These are phyloP conservation scores for Euleptes europaea DNA, from an alignment of 2,113 vertebrate genomes.

Conservation along the genomic window DNA sequence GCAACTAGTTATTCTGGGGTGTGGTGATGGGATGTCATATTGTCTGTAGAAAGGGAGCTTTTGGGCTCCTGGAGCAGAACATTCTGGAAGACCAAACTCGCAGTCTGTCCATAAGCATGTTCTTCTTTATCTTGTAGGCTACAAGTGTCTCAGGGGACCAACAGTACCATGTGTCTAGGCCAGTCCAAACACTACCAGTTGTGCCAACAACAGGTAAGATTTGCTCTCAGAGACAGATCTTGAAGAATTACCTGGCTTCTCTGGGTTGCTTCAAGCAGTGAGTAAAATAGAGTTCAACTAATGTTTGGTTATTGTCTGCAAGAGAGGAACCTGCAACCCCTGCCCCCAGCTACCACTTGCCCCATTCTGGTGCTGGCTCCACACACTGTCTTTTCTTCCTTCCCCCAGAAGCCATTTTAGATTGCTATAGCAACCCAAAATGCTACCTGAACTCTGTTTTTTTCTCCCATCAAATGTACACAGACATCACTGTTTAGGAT, in stretches of 20 bases:
- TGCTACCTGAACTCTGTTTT: no score
- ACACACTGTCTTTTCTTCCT: no score
- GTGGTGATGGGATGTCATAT: not conserved
- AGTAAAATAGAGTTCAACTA: not conserved
- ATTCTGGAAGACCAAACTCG: not conserved
- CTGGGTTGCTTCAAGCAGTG: not conserved
- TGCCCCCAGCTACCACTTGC: no score
- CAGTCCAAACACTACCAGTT: constrained; percentile 83
- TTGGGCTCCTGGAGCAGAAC: not conserved
- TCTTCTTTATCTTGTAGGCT: constrained; percentile 71
- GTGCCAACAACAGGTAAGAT: constrained; percentile 83
- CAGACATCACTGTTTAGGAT: no score
- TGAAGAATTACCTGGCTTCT: not conserved
- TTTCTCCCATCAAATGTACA: no score
- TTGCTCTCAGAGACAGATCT: not conserved
- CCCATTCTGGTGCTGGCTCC: no score
- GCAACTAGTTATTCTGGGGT: not conserved
- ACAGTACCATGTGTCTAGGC: constrained; percentile 79
- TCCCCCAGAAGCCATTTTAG: no score
- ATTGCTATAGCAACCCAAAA: no score
- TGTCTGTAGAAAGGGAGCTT: accelerated
- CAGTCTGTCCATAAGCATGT: not conserved
- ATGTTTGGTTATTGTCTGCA: not conserved
- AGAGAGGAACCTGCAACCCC: no score
- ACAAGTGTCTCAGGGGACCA: constrained; percentile 76